Evolutionary conservation across 1,140 invertebrate genomes (phyloP).

Genomic region (Papilio glaucus): DNA sequence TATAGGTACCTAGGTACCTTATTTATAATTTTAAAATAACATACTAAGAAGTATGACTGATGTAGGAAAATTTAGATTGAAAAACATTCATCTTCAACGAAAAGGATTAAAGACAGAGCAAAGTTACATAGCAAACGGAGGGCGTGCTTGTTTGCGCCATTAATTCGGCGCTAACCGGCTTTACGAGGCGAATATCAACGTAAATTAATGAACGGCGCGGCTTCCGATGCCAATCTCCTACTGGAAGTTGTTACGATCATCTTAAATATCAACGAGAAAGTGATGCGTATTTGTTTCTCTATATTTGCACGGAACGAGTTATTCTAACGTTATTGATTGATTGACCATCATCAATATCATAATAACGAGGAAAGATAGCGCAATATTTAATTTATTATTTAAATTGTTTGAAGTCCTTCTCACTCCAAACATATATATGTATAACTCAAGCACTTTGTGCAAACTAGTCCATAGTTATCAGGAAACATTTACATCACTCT

Average conservation of each 20-base stretch:
- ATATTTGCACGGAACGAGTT: background rate
- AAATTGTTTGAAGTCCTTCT: background rate
- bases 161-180: slow-evolving; percentile 58
- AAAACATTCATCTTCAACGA: slow-evolving; percentile 24
- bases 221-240: slow-evolving; percentile 49
- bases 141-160: slow-evolving; percentile 54
- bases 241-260: background rate
- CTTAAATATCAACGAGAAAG: background rate
- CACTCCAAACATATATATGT: background rate
- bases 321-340: background rate
- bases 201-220: slow-evolving; percentile 56
- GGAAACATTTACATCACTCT: too few species aligned
- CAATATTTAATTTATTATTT: background rate
- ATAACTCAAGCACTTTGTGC: background rate
- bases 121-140: slow-evolving; percentile 43
- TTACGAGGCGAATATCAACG: slow-evolving; percentile 59
- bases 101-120: slow-evolving; percentile 52
- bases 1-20: too few species aligned
- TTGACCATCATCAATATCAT: background rate
- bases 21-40: too few species aligned
- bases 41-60: too few species aligned
- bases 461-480: background rate
- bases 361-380: background rate
- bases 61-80: too few species aligned
- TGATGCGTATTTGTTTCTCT: background rate